Percentiles rank a stretch among this genome's conserved stretches.
Evolutionary conservation across 2,113 vertebrate genomes (phyloP).

Genomic region (Leptobrachium ailaonicum): DNA sequence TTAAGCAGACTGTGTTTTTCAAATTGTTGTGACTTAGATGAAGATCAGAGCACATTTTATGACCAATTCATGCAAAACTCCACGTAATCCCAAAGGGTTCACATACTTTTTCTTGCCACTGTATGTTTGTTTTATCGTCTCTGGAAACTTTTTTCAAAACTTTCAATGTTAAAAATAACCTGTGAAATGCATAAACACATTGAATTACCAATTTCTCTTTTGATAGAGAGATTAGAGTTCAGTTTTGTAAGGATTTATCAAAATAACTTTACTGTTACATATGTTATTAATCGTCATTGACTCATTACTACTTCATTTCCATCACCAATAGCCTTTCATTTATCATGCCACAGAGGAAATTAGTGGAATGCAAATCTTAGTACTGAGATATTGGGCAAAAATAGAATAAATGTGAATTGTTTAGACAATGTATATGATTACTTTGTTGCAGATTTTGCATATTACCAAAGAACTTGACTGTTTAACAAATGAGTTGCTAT

Average conservation of each 20-base stretch:
- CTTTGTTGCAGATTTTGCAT: conserved; percentile 59
- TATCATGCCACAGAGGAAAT: conserved; percentile 29
- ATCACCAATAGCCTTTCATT: conserved; percentile 21
- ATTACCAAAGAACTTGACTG: conserved; percentile 70
- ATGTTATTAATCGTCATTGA: conserved; percentile 34
- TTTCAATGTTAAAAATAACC: too few species aligned
- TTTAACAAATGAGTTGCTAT: conserved; percentile 80
- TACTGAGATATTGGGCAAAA: conserved; percentile 11
- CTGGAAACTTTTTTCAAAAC: too few species aligned
- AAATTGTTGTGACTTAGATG: too few species aligned
- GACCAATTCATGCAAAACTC: too few species aligned
- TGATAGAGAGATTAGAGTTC: neutral
- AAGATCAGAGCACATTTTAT: too few species aligned
- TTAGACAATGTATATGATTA: conserved; percentile 57
- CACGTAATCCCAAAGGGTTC: too few species aligned
- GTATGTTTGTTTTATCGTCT: too few species aligned
- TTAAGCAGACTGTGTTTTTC: too few species aligned
- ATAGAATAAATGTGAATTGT: conserved; percentile 48
- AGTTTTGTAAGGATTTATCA: neutral
- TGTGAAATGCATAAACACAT: too few species aligned
- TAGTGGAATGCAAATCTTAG: conserved; percentile 9
- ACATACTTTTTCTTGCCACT: too few species aligned
- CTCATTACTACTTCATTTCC: conserved; percentile 12
- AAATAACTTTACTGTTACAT: neutral
- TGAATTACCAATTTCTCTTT: too few species aligned